These are phyloP conservation scores for Polyergus mexicanus DNA, from an alignment of 1,140 invertebrate species.

Conservation along the genomic window DNA sequence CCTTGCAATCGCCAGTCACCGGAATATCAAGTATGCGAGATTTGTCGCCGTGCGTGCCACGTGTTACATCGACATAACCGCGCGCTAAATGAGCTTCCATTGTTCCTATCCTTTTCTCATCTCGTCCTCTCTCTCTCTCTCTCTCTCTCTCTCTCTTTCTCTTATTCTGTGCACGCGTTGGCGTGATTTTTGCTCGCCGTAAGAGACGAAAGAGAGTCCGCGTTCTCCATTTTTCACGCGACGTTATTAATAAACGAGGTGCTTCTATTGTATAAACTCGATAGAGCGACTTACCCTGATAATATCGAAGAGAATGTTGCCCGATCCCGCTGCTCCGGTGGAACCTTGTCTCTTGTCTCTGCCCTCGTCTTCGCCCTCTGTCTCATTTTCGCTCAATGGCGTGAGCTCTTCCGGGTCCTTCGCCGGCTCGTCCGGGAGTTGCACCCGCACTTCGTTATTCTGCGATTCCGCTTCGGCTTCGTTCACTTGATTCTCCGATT, in stretches of 20 bases:
- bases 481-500: slow-evolving; percentile 84
- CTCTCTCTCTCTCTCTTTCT: too few species aligned
- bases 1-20: slow-evolving; percentile 73
- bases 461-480: slow-evolving; percentile 87
- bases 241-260: background rate
- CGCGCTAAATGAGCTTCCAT: background rate
- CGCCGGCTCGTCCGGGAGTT: slow-evolving; percentile 88
- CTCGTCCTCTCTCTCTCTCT: too few species aligned
- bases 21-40: slow-evolving; percentile 56
- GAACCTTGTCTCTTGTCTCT: slow-evolving; percentile 89
- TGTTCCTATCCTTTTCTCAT: background rate
- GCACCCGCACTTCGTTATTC: slow-evolving; percentile 89
- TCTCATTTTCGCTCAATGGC: slow-evolving; percentile 88
- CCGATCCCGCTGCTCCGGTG: slow-evolving; percentile 89
- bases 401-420: slow-evolving; percentile 86
- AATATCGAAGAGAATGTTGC: slow-evolving; percentile 95
- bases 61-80: background rate
- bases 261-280: background rate
- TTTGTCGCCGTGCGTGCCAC: background rate
- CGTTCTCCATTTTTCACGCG: slow-evolving; percentile 45
- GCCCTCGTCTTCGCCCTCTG: slow-evolving; percentile 91
- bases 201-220: background rate
- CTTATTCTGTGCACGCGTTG: background rate
- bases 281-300: slow-evolving; percentile 90
- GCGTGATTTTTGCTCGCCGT: background rate